phyloP scores from a whole-genome alignment of 2,888 invertebrate species.

The Drosophila neotestacea region DNA sequence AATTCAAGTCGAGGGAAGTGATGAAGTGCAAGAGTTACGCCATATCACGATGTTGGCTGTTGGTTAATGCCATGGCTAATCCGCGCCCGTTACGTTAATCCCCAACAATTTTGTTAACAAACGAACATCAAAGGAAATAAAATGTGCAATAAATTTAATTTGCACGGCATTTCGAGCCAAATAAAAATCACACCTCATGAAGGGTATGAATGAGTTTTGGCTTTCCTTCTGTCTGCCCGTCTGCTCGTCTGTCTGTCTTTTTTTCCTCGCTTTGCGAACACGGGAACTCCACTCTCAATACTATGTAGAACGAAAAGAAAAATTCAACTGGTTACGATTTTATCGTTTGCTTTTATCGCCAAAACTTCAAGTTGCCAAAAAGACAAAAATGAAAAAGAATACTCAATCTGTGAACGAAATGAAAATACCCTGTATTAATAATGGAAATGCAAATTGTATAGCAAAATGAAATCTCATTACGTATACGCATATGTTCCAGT shows the following conservation, averaged over 20 bases:
- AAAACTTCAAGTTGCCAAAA: conserved; percentile 68
- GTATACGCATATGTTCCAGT: not conserved
- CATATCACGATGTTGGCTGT: conserved; percentile 73
- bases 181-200: conserved; percentile 60
- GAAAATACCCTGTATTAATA: conserved; percentile 23
- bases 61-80: conserved; percentile 78
- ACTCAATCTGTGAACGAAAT: not conserved
- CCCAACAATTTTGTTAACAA: conserved; percentile 78
- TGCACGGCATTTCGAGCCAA: conserved; percentile 54
- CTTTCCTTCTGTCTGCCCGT: conserved; percentile 3
- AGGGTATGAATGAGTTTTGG: conserved; percentile 51
- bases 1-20: conserved; percentile 44
- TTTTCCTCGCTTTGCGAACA: conserved; percentile 2
- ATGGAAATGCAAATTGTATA: not conserved
- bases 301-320: conserved; percentile 49
- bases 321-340: conserved; percentile 54
- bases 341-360: conserved; percentile 70
- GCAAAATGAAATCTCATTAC: not conserved
- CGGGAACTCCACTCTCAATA: conserved; percentile 22
- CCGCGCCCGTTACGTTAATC: conserved; percentile 75
- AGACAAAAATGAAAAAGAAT: conserved; percentile 38
- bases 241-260: too few relatives aligned
- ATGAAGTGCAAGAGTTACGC: conserved; percentile 78
- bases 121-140: conserved; percentile 83
- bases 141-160: conserved; percentile 84